These are phyloP conservation scores for Remorina albescens DNA, from an alignment of 2,797 vertebrate genomes.

Conservation along the genomic window DNA sequence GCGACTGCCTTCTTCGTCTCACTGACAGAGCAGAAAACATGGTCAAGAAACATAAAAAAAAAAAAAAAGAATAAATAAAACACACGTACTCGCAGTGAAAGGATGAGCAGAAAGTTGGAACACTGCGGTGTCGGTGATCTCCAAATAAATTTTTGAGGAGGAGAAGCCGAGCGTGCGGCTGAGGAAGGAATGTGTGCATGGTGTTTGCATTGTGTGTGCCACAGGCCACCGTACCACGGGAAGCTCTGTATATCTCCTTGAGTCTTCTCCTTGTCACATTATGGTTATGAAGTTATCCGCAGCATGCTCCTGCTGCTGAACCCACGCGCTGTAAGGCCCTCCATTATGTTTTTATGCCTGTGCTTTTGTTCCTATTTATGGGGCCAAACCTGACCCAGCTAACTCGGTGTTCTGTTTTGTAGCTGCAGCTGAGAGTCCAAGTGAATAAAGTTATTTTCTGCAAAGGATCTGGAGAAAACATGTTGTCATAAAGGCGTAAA, in stretches of 20 bases:
- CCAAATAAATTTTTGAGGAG: slow-evolving; percentile 74
- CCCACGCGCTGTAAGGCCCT: slow-evolving; percentile 62
- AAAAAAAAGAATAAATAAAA: slow-evolving; percentile 45
- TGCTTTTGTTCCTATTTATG: slow-evolving; percentile 79
- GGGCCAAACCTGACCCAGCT: slow-evolving; percentile 59
- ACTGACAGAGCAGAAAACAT: slow-evolving; percentile 55
- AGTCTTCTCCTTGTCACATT: slow-evolving; percentile 78
- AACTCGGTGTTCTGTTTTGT: slow-evolving; percentile 61
- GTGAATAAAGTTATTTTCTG: slow-evolving; percentile 10
- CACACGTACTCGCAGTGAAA: slow-evolving; percentile 46
- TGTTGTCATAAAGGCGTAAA: not conserved
- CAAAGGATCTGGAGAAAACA: not conserved
- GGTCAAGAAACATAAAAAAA: slow-evolving; percentile 36
- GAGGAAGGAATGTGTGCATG: slow-evolving; percentile 71
- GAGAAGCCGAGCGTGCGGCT: slow-evolving; percentile 70
- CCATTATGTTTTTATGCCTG: slow-evolving; percentile 75
- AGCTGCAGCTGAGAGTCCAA: slow-evolving; percentile 12
- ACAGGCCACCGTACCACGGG: slow-evolving; percentile 75
- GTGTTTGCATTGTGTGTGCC: slow-evolving; percentile 81
- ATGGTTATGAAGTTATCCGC: slow-evolving; percentile 76
- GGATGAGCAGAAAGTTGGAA: slow-evolving; percentile 59
- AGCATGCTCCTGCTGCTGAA: slow-evolving; percentile 74
- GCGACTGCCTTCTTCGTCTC: slow-evolving; percentile 23
- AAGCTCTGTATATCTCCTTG: slow-evolving; percentile 74
- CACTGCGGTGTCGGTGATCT: slow-evolving; percentile 72